phyloP scores from a whole-genome alignment of 2,888 invertebrate species.

The Amblyteles armatorius region DNA sequence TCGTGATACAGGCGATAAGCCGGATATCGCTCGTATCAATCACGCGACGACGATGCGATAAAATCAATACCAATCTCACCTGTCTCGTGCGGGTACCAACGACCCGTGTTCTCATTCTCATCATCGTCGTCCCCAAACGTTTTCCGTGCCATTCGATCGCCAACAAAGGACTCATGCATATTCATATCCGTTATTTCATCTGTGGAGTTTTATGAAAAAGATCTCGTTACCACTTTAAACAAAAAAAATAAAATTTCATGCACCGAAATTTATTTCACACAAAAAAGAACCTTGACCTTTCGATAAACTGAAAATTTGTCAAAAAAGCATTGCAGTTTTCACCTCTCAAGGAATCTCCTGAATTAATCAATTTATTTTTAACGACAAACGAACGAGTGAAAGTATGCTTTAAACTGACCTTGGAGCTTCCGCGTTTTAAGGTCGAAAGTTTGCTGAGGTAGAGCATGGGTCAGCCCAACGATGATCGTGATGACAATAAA shows the following conservation, averaged over 20 bases:
- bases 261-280: too few species aligned
- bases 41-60: not conserved
- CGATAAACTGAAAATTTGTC: too few species aligned
- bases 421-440: slow-evolving; percentile 44
- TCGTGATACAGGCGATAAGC: not conserved
- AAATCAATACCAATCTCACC: slow-evolving; percentile 32
- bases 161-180: slow-evolving; percentile 41
- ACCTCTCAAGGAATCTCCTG: not conserved
- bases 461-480: slow-evolving; percentile 31
- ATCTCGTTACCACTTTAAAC: not conserved
- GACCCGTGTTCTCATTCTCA: not conserved
- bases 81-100: slow-evolving; percentile 49
- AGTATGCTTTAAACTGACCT: slow-evolving; percentile 44
- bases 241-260: too few species aligned
- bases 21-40: not conserved
- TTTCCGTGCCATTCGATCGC: not conserved
- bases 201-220: slow-evolving; percentile 29
- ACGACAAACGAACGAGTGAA: not conserved
- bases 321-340: too few species aligned
- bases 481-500: slow-evolving; percentile 24
- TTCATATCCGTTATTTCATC: slow-evolving; percentile 52
- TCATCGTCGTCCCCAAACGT: not conserved
- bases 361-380: not conserved
- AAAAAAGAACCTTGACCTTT: too few species aligned
- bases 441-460: slow-evolving; percentile 10